Evolutionary conservation across 2,888 invertebrate genomes (phyloP).

Genomic region (Glaucopsyche alexis): DNA sequence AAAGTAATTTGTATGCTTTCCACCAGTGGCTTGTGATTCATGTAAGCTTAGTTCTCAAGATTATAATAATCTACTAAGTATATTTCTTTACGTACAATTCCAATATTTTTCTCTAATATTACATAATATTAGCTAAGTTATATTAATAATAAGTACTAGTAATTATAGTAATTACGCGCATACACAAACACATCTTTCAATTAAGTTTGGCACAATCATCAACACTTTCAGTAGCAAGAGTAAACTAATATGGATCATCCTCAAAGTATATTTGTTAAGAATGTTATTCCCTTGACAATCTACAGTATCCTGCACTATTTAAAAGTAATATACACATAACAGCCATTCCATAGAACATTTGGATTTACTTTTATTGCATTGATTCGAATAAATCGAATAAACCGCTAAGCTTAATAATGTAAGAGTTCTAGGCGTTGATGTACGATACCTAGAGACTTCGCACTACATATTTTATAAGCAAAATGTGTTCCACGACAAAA

Average conservation of each 20-base stretch:
- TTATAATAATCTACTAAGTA: background rate
- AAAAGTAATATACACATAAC: background rate
- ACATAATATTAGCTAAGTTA: background rate
- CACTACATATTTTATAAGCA: background rate
- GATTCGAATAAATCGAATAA: constrained; percentile 6
- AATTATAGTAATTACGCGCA: background rate
- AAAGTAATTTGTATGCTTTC: background rate
- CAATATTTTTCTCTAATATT: background rate
- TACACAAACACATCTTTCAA: background rate
- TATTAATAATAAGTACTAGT: background rate
- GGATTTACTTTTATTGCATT: background rate
- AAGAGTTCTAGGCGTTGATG: background rate
- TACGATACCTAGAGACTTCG: background rate
- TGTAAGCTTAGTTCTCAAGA: background rate
- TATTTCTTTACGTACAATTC: background rate
- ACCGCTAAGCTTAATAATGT: background rate
- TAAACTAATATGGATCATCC: too few relatives aligned
- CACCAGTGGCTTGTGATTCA: background rate
- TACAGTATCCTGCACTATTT: background rate
- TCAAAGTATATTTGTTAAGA: too few relatives aligned
- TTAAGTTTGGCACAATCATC: background rate
- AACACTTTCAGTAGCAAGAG: background rate
- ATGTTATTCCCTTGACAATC: background rate
- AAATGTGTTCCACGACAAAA: background rate
- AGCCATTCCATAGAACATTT: background rate